phyloP scores from a whole-genome alignment of 2,888 invertebrate species.

The Glaucopsyche alexis region DNA sequence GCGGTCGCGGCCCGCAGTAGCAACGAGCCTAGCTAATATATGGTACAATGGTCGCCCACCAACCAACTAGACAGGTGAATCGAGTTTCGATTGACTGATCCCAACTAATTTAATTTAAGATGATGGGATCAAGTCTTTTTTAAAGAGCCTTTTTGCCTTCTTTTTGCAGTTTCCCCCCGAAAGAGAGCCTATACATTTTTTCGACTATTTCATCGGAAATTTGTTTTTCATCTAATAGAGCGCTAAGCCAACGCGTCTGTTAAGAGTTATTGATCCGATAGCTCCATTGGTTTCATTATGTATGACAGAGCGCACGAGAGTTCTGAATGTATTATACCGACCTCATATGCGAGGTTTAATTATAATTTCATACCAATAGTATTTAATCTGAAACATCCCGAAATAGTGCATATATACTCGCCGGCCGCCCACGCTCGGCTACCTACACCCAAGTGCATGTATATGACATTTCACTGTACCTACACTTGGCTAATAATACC shows the following conservation, averaged over 20 bases:
- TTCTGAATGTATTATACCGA: not conserved
- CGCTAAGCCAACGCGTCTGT: not conserved
- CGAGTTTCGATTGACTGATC: too few relatives aligned
- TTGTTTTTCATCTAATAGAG: not conserved
- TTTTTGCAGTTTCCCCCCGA: not conserved
- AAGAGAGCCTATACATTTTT: too few relatives aligned
- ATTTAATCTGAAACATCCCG: constrained; percentile 28
- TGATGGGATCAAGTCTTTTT: too few relatives aligned
- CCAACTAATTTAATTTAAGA: too few relatives aligned
- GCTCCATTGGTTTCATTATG: not conserved
- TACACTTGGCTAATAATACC: constrained; percentile 28
- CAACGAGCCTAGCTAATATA: too few relatives aligned
- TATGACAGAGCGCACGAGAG: not conserved
- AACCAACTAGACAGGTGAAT: too few relatives aligned
- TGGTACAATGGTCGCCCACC: too few relatives aligned
- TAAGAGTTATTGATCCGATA: not conserved
- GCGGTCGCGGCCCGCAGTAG: too few relatives aligned
- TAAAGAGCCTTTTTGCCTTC: too few relatives aligned
- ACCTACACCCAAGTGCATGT: not conserved
- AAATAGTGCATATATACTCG: constrained; percentile 27
- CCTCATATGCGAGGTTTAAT: constrained; percentile 18
- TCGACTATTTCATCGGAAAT: not conserved
- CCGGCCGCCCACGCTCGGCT: constrained; percentile 19
- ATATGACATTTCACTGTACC: constrained; percentile 22
- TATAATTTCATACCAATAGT: constrained; percentile 28